Conservation (phyloP, 2,888 invertebrate species). For the Drosophila mimetica region DNA sequence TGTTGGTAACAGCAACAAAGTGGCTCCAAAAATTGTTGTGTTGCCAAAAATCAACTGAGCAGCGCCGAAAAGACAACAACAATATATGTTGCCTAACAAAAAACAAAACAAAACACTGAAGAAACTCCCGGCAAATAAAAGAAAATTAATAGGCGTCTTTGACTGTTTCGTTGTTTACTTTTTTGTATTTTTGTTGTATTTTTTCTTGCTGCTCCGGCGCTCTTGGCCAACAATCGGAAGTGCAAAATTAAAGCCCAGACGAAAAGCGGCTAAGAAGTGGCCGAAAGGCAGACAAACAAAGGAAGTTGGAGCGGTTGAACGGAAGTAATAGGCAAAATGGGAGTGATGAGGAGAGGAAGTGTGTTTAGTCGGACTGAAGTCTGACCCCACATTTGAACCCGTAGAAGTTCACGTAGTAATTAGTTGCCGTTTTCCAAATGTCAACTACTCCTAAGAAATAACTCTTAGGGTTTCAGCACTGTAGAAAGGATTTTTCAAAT, state of each 20-base stretch:
- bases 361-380: conserved; percentile 20
- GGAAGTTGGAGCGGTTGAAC: conserved; percentile 39
- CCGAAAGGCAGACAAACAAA: conserved; percentile 31
- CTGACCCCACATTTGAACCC: conserved; percentile 31
- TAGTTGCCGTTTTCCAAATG: conserved; percentile 15
- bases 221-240: conserved; percentile 74
- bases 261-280: conserved; percentile 35
- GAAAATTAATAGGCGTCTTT: conserved; percentile 66
- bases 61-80: conserved; percentile 40
- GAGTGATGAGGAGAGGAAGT: conserved; percentile 17
- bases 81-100: conserved; percentile 60
- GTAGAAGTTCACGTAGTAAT: conserved; percentile 35
- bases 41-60: conserved; percentile 58
- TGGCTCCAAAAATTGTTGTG: conserved; percentile 51
- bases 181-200: conserved; percentile 15
- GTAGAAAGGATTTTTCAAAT: not conserved
- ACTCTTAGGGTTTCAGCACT: not conserved
- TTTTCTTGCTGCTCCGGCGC: conserved; percentile 15
- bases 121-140: conserved; percentile 35
- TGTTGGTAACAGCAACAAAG: conserved; percentile 57
- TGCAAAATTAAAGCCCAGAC: conserved; percentile 73
- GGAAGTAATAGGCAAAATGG: conserved; percentile 15
- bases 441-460: conserved; percentile 6
- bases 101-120: conserved; percentile 39
- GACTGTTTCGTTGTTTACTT: conserved; percentile 30